These are phyloP conservation scores for Synergus laeviventris DNA, from an alignment of 2,888 invertebrate species.

Conservation along the genomic window DNA sequence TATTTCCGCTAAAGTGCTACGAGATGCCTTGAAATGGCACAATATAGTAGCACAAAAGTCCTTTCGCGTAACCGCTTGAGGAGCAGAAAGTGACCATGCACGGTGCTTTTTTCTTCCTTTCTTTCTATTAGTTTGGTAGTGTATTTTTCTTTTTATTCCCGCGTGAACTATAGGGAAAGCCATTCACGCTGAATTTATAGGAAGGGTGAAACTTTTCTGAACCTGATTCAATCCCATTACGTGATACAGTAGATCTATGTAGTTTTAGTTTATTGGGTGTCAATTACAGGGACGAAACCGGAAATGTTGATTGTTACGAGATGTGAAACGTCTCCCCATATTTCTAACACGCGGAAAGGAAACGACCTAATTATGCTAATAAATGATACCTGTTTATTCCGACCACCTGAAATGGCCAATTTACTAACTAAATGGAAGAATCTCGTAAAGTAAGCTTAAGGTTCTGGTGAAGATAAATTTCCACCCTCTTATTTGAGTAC, in stretches of 20 bases:
- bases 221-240: not conserved
- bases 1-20: conserved; percentile 29
- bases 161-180: not conserved
- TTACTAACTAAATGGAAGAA: not conserved
- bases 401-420: not conserved
- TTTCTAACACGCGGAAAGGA: too few relatives aligned
- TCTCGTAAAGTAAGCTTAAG: not conserved
- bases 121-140: conserved; percentile 3
- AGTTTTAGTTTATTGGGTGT: not conserved
- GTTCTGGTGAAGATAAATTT: not conserved
- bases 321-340: too few relatives aligned
- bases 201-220: not conserved
- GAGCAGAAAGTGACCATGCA: conserved; percentile 4
- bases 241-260: not conserved
- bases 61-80: not conserved
- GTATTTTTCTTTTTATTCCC: conserved; percentile 3
- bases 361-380: too few relatives aligned
- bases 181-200: not conserved
- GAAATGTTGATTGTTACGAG: too few relatives aligned
- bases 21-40: conserved; percentile 4
- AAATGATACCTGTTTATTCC: too few relatives aligned
- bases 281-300: not conserved
- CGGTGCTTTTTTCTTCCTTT: not conserved
- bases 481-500: not conserved
- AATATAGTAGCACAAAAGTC: conserved; percentile 9